Percentiles rank a stretch among this genome's conserved stretches.
phyloP scores from a whole-genome alignment of 2,888 invertebrate species.

The Erebia aethiops region DNA sequence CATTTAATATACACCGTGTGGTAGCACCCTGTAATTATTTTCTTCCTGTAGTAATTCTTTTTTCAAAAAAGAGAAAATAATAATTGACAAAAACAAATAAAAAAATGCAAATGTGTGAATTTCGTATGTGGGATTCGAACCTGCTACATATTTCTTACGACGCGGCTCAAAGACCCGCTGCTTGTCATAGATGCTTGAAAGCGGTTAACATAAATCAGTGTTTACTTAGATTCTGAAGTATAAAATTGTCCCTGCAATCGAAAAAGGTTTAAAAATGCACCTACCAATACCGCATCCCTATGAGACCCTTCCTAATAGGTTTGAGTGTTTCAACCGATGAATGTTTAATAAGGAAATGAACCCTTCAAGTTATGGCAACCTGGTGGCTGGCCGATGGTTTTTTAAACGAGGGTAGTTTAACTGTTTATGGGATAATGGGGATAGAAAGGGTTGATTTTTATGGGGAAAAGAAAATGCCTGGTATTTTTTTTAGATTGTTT shows the following conservation, averaged over 20 bases:
- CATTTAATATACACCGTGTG: too few relatives aligned
- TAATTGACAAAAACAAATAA: too few relatives aligned
- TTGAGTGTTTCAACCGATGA: slow-evolving; percentile 73
- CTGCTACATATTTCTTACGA: too few relatives aligned
- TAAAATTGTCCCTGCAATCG: slow-evolving; percentile 37
- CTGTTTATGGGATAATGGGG: slow-evolving; percentile 40
- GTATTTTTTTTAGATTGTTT: slow-evolving; percentile 15
- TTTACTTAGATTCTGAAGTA: too few relatives aligned
- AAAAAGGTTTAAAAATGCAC: slow-evolving; percentile 67
- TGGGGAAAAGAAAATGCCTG: slow-evolving; percentile 13
- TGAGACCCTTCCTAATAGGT: slow-evolving; percentile 62
- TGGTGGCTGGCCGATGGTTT: slow-evolving; percentile 41
- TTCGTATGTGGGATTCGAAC: too few relatives aligned
- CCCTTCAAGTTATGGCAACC: slow-evolving; percentile 63
- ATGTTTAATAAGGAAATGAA: slow-evolving; percentile 70
- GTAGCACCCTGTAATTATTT: too few relatives aligned
- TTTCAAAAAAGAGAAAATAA: too few relatives aligned
- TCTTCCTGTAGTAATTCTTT: too few relatives aligned
- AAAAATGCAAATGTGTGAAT: too few relatives aligned
- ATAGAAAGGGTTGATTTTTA: slow-evolving; percentile 32
- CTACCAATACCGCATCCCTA: slow-evolving; percentile 47
- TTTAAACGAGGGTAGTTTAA: slow-evolving; percentile 42
- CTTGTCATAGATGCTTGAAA: too few relatives aligned
- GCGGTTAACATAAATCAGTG: too few relatives aligned
- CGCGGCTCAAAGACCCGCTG: too few relatives aligned